Conservation (phyloP, 2,888 invertebrate species). For the Sesamia inferens region DNA sequence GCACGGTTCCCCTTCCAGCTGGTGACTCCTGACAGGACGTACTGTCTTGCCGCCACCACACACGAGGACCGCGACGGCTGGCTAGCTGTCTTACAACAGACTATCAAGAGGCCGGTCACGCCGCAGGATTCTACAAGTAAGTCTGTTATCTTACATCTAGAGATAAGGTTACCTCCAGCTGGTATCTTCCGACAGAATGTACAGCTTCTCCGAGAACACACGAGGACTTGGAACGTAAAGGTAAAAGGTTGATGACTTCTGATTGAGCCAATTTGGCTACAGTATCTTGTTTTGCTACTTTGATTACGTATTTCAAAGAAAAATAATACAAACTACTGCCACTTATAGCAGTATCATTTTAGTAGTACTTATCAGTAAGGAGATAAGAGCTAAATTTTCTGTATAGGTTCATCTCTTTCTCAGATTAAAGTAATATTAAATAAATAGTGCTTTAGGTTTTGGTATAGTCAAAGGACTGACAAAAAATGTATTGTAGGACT, state of each 20-base stretch:
- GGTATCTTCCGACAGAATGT: conserved; percentile 94
- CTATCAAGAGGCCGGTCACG: conserved; percentile 93
- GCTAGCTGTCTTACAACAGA: conserved; percentile 94
- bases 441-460: not conserved
- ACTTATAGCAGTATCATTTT: not conserved
- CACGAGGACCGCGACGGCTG: conserved; percentile 95
- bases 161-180: conserved; percentile 91
- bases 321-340: not conserved
- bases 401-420: not conserved
- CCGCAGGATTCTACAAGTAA: conserved; percentile 94
- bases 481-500: no score
- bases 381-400: not conserved
- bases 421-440: not conserved
- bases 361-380: not conserved
- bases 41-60: conserved; percentile 93
- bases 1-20: conserved; percentile 95
- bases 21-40: conserved; percentile 94
- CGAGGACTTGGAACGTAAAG: conserved; percentile 85
- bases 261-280: not conserved
- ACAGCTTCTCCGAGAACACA: conserved; percentile 92
- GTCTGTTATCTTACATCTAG: conserved; percentile 63
- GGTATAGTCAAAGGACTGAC: not conserved
- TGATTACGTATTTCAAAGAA: not conserved
- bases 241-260: not conserved
- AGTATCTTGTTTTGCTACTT: not conserved